Evolutionary conservation across 2,888 invertebrate species (phyloP), one percentile per base, ranked within the genome.

Genomic region (Yponomeuta malinellus): DNA sequence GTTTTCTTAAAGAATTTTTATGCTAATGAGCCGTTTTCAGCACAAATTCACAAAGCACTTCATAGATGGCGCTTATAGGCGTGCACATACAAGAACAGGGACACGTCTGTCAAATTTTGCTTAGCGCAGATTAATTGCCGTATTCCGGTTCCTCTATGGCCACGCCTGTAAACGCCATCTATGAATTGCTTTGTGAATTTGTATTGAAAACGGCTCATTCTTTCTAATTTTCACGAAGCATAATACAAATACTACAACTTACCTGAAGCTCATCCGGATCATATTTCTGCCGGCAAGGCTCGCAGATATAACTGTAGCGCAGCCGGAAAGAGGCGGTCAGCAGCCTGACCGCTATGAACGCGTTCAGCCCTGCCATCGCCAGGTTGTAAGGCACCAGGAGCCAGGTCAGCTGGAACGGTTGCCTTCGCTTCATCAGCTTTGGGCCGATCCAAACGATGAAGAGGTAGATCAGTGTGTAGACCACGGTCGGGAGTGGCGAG

Each of bases 291-390:
- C 95, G 93, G 76, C 97, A 96, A 1, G 97, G 96, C 83, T 98
- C 96, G 82, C 98, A 98, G 31, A 96, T 94, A 82, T 96, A 96
- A 83, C 96, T 97, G 83, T 98, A 98, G 73, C 95, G 93, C 72
- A 96, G 88, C 78, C 95, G 93, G 72, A 94, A 95, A 4, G 96
- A 95, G 2, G 96, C 96, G 29, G 95, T 93, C 5, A 96, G 87
- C 72, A 96, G 81, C 92, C 97, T 95, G 73, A 95, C 85, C 71
- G 96, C 96, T 83, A 98, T 98, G 81, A 97, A 97, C 4, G 94
- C 94, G 83, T 98, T 98, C 69, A 98, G 90, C 1, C 90, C 90
- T 3, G 97, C 96, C 95, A 98, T 96, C 1, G 94, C 93, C 73
- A 98, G 87, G 87, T 98, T 98, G 84, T 98, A 98, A 3, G 95